Base-by-base conservation (phyloP, 2,797 vertebrate genomes). In the Pipistrellus kuhlii region DNA sequence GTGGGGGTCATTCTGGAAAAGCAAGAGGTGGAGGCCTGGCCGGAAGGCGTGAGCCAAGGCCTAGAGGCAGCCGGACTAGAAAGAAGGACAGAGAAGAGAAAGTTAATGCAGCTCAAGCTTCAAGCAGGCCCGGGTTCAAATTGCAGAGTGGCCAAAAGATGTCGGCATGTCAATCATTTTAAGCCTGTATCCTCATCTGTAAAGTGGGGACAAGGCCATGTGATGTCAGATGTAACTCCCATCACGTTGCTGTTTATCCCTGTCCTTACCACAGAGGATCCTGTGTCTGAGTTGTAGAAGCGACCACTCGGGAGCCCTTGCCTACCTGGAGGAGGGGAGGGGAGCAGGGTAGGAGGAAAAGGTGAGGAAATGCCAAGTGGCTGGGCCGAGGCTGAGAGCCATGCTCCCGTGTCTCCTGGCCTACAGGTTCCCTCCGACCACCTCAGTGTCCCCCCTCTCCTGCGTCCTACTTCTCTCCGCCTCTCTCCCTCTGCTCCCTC, bases 281-380 rank as follows among this genome's bases (percentile, higher is more conserved):
- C 78, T 73, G 38, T 46, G 13, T 78, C 75, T 78, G 68, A 48
- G 11, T 77, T 93, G 87, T 95, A 69, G 81, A 68, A 80, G 64
- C 44, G 71, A 4, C 32, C 66, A 90, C 72, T 62, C 76, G 73
- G 62, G 90, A 94, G 64, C 90, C 38, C 64, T 71, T 85, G 59
- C 71, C 68, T 38, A 18, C 14, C 69, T 72, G 32, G 30, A 80
- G 23, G n/a, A 51, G 20, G 23, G 44, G 35, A 13, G 46, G 20
- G 4, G 23, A 75, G 15, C 69, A 46, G 48, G 21, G 6, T 10
- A 38, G 68, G 51, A 66, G 20, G 25, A 84, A 8, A 44, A 35
- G 35, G 53, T 18, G 51, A 81, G 55, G 38, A 71, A 35, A 53
- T 57, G 64, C 55, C 0, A 0, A 48, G 66, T 21, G 46, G 9